Evolutionary conservation across 2,113 vertebrate species (phyloP).

Genomic region (Oncorhynchus nerka): DNA sequence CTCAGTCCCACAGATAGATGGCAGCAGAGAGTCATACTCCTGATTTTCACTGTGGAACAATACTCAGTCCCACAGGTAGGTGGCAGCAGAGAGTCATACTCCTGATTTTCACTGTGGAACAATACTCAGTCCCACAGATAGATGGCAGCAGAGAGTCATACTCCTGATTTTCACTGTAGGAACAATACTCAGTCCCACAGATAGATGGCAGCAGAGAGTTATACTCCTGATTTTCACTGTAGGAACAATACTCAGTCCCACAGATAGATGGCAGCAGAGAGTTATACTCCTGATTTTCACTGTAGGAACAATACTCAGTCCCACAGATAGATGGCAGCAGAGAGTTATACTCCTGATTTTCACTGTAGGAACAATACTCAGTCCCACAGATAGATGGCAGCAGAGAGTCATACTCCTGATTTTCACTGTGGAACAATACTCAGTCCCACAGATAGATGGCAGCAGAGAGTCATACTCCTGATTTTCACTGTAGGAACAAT

Average conservation of each 20-base stretch:
- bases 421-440: conserved; percentile 3
- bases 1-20: conserved; percentile 37
- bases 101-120: no score
- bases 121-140: conserved; percentile 6
- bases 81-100: conserved; percentile 43
- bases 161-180: no score
- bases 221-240: no score
- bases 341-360: conserved; percentile 18
- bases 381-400: not conserved
- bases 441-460: no score
- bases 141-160: conserved; percentile 55
- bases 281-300: not conserved
- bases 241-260: not conserved
- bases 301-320: not conserved
- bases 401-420: no score
- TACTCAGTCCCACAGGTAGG: conserved; percentile 23
- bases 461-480: no score
- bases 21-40: conserved; percentile 40
- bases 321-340: conserved; percentile 57
- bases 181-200: conserved; percentile 8
- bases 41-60: not conserved
- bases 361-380: not conserved
- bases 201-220: conserved; percentile 58
- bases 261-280: conserved; percentile 57
- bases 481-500: not conserved